Evolutionary conservation across 1,140 invertebrate species (phyloP), one percentile per base, ranked within the genome.

Genomic region (Cotesia chilonis): DNA sequence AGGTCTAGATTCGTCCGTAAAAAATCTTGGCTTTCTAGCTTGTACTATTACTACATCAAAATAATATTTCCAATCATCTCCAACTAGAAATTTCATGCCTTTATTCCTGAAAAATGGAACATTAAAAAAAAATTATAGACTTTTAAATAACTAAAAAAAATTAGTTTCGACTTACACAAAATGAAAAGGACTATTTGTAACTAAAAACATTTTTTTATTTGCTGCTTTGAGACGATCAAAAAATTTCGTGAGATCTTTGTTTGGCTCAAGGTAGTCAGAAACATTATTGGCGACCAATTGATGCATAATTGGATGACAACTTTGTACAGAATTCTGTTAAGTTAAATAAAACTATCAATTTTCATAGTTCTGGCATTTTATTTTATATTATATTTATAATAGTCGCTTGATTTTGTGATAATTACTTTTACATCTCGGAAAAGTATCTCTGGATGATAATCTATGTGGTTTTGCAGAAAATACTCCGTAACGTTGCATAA

Each of bases 31-130:
- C 83, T 99, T 99, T 76, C 96, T 92, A 0, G 97, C 97, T 82
- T 95, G 95, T 4, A 97, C 96, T 73, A 99, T 95, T 36, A 98
- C 92, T 6, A 99, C 93, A 86, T 99, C 96, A 88, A 99, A 99
- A 78, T 92, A 93, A 12, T 95, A 90, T 73, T 91, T 90, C 98
- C 98, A 99, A 75, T 98, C 91, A 14, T 91, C 79, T 0, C 97
- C 98, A 5, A 97, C 91, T 77, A 99, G 87, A 83, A 93, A 94
- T 70, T 90, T 92, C 95, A 99, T 97, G 3, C 97, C 97, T 76
- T 91, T 92, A 85, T 98, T 92, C 41, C 96, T 98, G 83, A 12
- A 87, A 88, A 77, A 28, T 3, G 3, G 28, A 28, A 28, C 1
- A 28, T 28, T 1, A 28, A 28, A 28, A 28, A 28, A 28, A 28